Percentiles rank a stretch among this genome's conserved stretches.
These are phyloP conservation scores for Cryptocheilus praepositus DNA, from an alignment of 2,888 invertebrate species.

Conservation along the genomic window DNA sequence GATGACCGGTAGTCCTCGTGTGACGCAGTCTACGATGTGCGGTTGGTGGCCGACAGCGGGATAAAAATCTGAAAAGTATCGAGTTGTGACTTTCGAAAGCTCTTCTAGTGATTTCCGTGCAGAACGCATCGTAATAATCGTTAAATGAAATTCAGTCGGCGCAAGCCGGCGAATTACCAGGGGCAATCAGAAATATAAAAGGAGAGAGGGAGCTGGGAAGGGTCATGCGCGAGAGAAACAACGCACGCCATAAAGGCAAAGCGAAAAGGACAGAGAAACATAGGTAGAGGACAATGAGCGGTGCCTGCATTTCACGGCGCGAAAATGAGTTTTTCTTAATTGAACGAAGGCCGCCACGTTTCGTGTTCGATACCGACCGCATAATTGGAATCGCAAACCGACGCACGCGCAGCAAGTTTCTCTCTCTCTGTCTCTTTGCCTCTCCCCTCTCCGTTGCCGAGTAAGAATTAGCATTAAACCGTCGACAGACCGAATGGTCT, in stretches of 20 bases:
- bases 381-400: slow-evolving; percentile 57
- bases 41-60: too few species aligned
- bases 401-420: slow-evolving; percentile 21
- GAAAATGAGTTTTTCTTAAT: slow-evolving; percentile 73
- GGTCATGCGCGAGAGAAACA: slow-evolving; percentile 10
- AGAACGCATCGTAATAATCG: slow-evolving; percentile 61
- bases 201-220: not conserved
- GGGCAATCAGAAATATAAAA: slow-evolving; percentile 27
- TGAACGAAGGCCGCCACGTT: slow-evolving; percentile 51
- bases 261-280: not conserved
- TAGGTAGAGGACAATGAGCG: slow-evolving; percentile 11
- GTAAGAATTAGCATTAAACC: slow-evolving; percentile 6
- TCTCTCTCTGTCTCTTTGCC: slow-evolving; percentile 17
- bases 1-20: not conserved
- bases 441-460: slow-evolving; percentile 7
- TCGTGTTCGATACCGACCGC: slow-evolving; percentile 22
- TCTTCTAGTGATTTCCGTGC: slow-evolving; percentile 55
- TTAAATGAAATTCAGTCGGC: slow-evolving; percentile 66
- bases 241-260: slow-evolving; percentile 2
- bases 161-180: slow-evolving; percentile 52
- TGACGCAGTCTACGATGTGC: slow-evolving; percentile 7
- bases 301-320: slow-evolving; percentile 45
- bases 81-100: slow-evolving; percentile 32
- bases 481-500: slow-evolving; percentile 1
- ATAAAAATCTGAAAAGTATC: too few species aligned